A percentile compares a stretch with the other conserved stretches of the same genome.
phyloP scores from a whole-genome alignment of 2,888 invertebrate species.

The Panzeria rudis region DNA sequence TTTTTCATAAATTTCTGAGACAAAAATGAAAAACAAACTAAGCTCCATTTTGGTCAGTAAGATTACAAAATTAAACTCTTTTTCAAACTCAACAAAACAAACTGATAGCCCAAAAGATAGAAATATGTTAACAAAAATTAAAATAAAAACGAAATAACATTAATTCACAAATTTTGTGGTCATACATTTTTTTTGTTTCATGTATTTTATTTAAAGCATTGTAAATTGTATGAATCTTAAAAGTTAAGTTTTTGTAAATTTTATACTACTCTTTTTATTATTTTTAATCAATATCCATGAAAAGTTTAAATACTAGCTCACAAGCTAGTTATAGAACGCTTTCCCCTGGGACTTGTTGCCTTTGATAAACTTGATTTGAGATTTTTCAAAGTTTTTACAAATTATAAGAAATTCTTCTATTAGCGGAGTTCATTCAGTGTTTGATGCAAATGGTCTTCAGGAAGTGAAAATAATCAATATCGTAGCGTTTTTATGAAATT shows the following conservation, averaged over 20 bases:
- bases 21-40: neutral
- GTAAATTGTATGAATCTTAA: conserved; percentile 54
- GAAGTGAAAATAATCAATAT: too few relatives aligned
- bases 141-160: neutral
- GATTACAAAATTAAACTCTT: neutral
- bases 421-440: too few relatives aligned
- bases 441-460: too few relatives aligned
- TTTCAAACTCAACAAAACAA: conserved; percentile 42
- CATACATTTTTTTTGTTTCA: neutral
- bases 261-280: conserved; percentile 58
- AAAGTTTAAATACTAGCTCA: conserved; percentile 1
- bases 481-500: too few relatives aligned
- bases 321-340: neutral
- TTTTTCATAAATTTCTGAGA: neutral
- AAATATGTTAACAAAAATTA: conserved; percentile 31
- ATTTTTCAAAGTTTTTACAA: neutral
- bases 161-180: conserved; percentile 23
- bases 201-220: conserved; percentile 60
- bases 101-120: conserved; percentile 14
- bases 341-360: neutral
- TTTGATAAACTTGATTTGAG: neutral
- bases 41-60: neutral
- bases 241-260: conserved; percentile 63
- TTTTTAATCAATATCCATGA: conserved; percentile 47
- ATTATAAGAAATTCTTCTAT: neutral